Base-by-base conservation (phyloP, 2,888 invertebrate genomes). In the Synergus itoensis region DNA sequence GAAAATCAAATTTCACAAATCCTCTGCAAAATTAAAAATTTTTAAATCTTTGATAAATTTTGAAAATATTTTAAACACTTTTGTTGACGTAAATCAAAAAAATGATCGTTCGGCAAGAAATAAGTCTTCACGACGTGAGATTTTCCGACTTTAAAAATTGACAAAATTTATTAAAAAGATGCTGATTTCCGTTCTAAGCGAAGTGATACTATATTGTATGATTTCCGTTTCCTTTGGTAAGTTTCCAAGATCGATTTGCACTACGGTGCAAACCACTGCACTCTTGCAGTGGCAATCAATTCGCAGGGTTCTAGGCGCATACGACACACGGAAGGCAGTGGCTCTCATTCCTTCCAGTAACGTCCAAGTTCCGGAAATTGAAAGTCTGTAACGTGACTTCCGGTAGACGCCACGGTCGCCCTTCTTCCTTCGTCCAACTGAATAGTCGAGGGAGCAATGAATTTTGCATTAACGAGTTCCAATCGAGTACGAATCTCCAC, bases 351-450 rank as follows among this genome's bases (percentile, higher is more conserved):
- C 53, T 73, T 57, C 36, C 53, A 40, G 73, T 11, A 73, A 73
- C 80, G 81, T 81, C 83, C 82, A 63, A 79, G 81, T 78, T 76
- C 82, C 82, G 84, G 84, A 84, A 84, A 84, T 84, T 84, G 82
- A 82, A 82, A 84, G 81, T 84, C 82, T 81, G 82, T 84, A 81
- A 84, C 84, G 84, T 84, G 84, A 84, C 84, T 82, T 82, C 82
- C 82, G 81, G 79, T 79, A 82, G 77, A 84, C 79, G 82, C 80
- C 82, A 81, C 82, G 78, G 80, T 57, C 80, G 80, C 80, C 81
- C 77, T 62, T 81, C 81, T 82, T 82, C 82, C 82, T 62, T 78
- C 67, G 60, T 60, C 81, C 81, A 80, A 81, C 82, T 80, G 80
- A 82, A 84, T 84, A 80, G 82, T 78, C 80, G 80, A 81, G 82